A percentile compares a stretch with the other conserved stretches of the same genome.
These are phyloP conservation scores for Periophthalmus modestus DNA, from an alignment of 2,113 vertebrate genomes.

Conservation along the genomic window DNA sequence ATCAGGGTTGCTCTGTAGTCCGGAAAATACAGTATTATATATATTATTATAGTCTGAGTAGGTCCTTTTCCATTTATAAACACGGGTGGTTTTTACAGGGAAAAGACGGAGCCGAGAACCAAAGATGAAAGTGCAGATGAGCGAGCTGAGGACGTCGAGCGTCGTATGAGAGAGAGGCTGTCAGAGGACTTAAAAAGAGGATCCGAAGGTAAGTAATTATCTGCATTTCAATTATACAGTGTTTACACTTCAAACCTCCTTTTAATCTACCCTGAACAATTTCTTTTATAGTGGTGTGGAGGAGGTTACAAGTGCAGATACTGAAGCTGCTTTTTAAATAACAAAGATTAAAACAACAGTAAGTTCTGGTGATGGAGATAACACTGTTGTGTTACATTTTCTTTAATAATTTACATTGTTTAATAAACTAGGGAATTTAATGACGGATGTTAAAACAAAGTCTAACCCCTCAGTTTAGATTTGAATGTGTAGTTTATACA, in stretches of 20 bases:
- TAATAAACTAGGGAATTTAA: neutral
- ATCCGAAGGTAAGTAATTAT: slow-evolving; percentile 86
- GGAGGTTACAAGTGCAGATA: slow-evolving; percentile 95
- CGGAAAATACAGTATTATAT: too few relatives aligned
- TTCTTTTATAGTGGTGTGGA: slow-evolving; percentile 87
- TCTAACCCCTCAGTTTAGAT: too few relatives aligned
- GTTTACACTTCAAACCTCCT: neutral
- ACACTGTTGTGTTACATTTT: neutral
- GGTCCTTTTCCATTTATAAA: neutral
- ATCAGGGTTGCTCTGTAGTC: too few relatives aligned
- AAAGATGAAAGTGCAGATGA: slow-evolving; percentile 88
- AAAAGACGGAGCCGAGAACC: slow-evolving; percentile 84
- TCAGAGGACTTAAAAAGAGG: slow-evolving; percentile 92
- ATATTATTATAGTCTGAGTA: neutral
- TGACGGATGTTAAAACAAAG: neutral
- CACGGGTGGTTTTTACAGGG: slow-evolving; percentile 75
- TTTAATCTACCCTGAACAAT: neutral
- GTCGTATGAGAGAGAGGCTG: slow-evolving; percentile 95
- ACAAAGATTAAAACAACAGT: slow-evolving; percentile 91
- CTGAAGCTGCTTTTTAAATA: slow-evolving; percentile 91
- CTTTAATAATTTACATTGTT: neutral
- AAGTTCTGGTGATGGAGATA: slow-evolving; percentile 43
- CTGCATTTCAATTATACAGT: neutral
- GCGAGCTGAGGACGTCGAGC: slow-evolving; percentile 85
- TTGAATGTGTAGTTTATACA: neutral